phyloP scores from a whole-genome alignment of 2,113 vertebrate genomes.

The Perca schrenkii region DNA sequence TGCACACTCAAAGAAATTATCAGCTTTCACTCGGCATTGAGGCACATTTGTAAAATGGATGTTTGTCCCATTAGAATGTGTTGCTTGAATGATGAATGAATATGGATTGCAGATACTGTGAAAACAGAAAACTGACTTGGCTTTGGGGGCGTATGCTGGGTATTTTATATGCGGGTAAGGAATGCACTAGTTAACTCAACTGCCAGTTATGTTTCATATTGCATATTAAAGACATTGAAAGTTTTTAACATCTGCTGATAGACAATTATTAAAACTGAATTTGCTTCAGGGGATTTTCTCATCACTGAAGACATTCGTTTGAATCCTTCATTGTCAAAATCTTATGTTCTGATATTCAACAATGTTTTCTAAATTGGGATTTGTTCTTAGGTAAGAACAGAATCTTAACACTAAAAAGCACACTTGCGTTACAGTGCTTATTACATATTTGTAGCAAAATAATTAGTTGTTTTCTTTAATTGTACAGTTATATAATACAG shows the following conservation, averaged over 20 bases:
- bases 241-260: background rate
- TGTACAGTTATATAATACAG: too few relatives aligned
- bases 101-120: constrained; percentile 23
- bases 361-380: too few relatives aligned
- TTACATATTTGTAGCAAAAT: too few relatives aligned
- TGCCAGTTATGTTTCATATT: background rate
- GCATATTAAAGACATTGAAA: background rate
- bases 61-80: constrained; percentile 46
- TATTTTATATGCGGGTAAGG: background rate
- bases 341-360: too few relatives aligned
- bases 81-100: constrained; percentile 40
- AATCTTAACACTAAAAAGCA: too few relatives aligned
- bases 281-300: background rate
- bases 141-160: background rate
- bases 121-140: constrained; percentile 13
- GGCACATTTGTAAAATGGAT: constrained; percentile 51
- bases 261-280: background rate
- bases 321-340: background rate
- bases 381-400: too few relatives aligned
- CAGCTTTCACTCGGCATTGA: constrained; percentile 43
- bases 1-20: constrained; percentile 49
- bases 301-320: background rate
- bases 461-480: too few relatives aligned
- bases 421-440: too few relatives aligned
- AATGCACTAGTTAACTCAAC: background rate